Base-by-base conservation (phyloP, 2,113 vertebrate species). In the Thunnus maccoyii region DNA sequence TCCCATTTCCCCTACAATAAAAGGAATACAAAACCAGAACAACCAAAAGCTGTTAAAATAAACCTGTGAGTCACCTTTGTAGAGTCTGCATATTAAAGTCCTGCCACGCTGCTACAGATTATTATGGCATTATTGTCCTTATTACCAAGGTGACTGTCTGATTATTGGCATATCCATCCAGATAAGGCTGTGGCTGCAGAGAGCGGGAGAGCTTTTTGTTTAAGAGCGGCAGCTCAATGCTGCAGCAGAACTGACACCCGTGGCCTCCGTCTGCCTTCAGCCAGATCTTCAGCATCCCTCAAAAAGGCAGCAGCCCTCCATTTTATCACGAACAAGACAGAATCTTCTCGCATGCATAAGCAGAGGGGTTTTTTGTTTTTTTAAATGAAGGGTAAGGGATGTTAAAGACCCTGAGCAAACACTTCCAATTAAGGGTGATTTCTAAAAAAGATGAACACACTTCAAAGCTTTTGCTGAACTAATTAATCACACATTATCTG, bases 121-220 rank as follows among this genome's bases (percentile, higher is more conserved):
- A 86, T 68, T 66, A 71, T 54, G 56, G 82, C 75, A 55, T 87
- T 78, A 88, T 62, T 73, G 78, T 76, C 54, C 68, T 76, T 72
- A 86, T 86, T 77, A 82, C 78, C 80, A 80, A 76, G 80, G 89
- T 86, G 82, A 85, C 80, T 78, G 80, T 76, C 85, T 82, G 88
- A 61, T 79, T 76, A 86, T 83, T 86, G 82, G 78, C 70, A 82
- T 58, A 69, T 79, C 51, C 58, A 69, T 67, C 44, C 76, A 79
- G 69, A 85, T 62, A 72, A 5, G 7, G 18, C 1, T 5, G 18
- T n/a, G 78, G 74, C 77, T 55, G 77, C 69, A 67, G 69, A 76
- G 50, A 17, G 48, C 1, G 0, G 1, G 32, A 41, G 47, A 13
- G 20, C 10, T 67, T 74, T 86, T 74, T 82, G 22, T 87, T 58